Conservation (phyloP, 2,797 vertebrate genomes). For the Myoxocephalus aenaeus region DNA sequence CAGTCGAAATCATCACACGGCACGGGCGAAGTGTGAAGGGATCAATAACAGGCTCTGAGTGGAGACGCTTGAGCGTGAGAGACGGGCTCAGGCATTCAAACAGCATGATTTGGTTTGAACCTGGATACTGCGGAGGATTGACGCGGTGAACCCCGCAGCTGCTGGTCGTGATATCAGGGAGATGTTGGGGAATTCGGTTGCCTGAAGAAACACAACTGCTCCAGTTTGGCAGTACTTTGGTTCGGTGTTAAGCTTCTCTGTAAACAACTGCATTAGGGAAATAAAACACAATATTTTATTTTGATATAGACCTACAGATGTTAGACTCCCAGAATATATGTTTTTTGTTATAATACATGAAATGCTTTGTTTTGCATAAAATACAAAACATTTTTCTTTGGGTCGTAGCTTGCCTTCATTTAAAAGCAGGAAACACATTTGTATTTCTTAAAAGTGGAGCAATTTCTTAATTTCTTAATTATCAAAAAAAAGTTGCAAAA, state of each 20-base stretch:
- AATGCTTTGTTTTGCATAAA: no score
- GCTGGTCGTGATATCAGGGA: neutral
- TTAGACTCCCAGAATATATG: neutral
- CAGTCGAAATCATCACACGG: neutral
- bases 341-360: no score
- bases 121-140: neutral
- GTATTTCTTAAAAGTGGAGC: neutral
- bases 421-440: neutral
- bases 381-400: neutral
- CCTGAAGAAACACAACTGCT: neutral
- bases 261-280: neutral
- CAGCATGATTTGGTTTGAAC: neutral
- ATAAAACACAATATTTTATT: neutral
- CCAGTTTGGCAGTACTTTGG: neutral
- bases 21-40: neutral
- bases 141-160: neutral
- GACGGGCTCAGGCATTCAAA: neutral
- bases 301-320: neutral
- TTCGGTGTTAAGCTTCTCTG: neutral
- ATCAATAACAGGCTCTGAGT: slow-evolving; percentile 3
- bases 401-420: neutral
- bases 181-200: neutral
- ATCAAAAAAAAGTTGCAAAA: neutral
- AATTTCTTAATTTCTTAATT: neutral
- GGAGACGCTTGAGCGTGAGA: no score